These are phyloP conservation scores for Sula dactylatra DNA, from an alignment of 2,113 vertebrate genomes.

Conservation along the genomic window DNA sequence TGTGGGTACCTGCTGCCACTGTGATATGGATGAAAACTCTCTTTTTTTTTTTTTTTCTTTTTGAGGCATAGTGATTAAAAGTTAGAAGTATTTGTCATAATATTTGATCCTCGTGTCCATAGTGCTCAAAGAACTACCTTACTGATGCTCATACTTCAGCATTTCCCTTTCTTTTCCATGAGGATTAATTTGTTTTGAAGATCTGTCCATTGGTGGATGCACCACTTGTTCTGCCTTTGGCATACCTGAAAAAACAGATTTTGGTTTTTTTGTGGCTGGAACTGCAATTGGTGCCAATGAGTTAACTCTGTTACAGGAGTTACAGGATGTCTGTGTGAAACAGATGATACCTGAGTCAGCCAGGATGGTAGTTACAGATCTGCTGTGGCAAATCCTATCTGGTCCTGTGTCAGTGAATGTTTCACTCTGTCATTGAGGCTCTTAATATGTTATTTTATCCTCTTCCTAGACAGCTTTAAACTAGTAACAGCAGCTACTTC, in stretches of 20 bases:
- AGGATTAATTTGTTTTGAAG: neutral
- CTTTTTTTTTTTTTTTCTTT: neutral
- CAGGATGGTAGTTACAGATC: neutral
- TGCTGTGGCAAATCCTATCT: neutral
- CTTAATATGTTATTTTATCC: neutral
- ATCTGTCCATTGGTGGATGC: neutral
- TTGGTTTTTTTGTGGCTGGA: neutral
- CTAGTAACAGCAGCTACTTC: neutral
- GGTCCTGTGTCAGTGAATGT: neutral
- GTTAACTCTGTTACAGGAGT: neutral
- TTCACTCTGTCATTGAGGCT: neutral
- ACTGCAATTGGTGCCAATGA: neutral
- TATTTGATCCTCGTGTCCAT: neutral
- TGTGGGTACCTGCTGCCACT: neutral
- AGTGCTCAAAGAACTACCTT: neutral
- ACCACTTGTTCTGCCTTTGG: neutral
- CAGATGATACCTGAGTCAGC: neutral
- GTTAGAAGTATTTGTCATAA: neutral
- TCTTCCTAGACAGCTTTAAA: neutral
- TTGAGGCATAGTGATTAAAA: neutral
- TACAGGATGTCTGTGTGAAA: neutral
- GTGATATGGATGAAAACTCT: neutral
- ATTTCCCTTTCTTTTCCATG: neutral
- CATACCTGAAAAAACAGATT: neutral
- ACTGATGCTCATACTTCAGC: neutral